Conservation (phyloP, 2,797 vertebrate species). For the Diplodus sargus region DNA sequence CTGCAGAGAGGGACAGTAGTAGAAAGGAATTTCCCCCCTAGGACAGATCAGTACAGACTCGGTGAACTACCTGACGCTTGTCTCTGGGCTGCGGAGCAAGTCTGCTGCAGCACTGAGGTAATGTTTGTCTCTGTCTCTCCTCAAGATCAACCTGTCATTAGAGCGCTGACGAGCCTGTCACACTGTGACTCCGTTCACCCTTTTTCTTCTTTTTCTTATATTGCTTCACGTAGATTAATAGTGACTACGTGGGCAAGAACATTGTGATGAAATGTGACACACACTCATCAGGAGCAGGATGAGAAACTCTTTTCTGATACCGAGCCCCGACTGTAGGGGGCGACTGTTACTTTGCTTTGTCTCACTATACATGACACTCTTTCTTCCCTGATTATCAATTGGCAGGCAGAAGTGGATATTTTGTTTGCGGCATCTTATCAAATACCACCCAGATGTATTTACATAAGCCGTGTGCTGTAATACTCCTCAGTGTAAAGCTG, state of each 20-base stretch:
- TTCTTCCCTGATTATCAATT: background rate
- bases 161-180: constrained; percentile 60
- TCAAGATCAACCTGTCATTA: constrained; percentile 79
- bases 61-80: constrained; percentile 66
- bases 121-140: constrained; percentile 80
- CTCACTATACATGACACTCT: background rate
- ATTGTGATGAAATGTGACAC: background rate
- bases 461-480: background rate
- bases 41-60: constrained; percentile 79
- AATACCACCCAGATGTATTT: constrained; percentile 6
- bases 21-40: constrained; percentile 78
- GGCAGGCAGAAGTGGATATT: background rate
- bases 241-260: constrained; percentile 18
- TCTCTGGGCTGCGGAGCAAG: constrained; percentile 65
- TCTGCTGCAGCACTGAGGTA: constrained; percentile 75
- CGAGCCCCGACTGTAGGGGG: constrained; percentile 38
- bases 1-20: constrained; percentile 76
- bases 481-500: background rate
- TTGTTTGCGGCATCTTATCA: background rate
- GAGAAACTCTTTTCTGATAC: constrained; percentile 1
- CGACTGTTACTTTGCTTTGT: constrained; percentile 33
- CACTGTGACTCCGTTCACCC: constrained; percentile 37
- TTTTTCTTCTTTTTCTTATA: constrained; percentile 57
- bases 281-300: background rate
- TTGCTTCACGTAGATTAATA: constrained; percentile 28